Conservation (phyloP, 2,797 vertebrate genomes). For the Myripristis jacobus region DNA sequence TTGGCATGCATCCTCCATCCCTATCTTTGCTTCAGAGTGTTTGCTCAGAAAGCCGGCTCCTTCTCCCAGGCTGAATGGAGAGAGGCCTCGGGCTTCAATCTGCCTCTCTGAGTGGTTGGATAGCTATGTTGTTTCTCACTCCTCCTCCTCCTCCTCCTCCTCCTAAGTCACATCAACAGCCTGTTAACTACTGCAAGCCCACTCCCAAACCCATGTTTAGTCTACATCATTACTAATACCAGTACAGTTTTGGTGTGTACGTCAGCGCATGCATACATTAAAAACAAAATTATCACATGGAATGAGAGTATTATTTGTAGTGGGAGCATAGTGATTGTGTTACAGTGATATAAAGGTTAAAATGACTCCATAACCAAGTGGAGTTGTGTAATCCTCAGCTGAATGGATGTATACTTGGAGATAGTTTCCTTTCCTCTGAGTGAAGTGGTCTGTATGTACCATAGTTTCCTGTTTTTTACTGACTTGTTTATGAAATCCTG, state of each 20-base stretch:
- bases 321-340: background rate
- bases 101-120: constrained; percentile 50
- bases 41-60: constrained; percentile 72
- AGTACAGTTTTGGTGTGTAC: background rate
- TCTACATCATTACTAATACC: no score
- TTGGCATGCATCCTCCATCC: constrained; percentile 76
- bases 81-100: constrained; percentile 72
- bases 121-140: constrained; percentile 35
- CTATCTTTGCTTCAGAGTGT: constrained; percentile 71
- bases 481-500: constrained; percentile 73
- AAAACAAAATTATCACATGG: background rate
- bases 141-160: constrained; percentile 35
- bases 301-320: background rate
- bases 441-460: constrained; percentile 60
- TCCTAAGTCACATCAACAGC: constrained; percentile 31
- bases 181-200: constrained; percentile 55
- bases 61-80: constrained; percentile 70
- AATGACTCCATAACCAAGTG: constrained; percentile 12
- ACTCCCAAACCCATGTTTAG: background rate
- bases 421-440: constrained; percentile 28
- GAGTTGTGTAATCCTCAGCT: constrained; percentile 18
- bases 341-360: background rate
- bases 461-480: constrained; percentile 79
- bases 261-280: background rate
- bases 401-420: constrained; percentile 39